Conservation (phyloP, 2,888 invertebrate species). For the Hydriomena furcata region DNA sequence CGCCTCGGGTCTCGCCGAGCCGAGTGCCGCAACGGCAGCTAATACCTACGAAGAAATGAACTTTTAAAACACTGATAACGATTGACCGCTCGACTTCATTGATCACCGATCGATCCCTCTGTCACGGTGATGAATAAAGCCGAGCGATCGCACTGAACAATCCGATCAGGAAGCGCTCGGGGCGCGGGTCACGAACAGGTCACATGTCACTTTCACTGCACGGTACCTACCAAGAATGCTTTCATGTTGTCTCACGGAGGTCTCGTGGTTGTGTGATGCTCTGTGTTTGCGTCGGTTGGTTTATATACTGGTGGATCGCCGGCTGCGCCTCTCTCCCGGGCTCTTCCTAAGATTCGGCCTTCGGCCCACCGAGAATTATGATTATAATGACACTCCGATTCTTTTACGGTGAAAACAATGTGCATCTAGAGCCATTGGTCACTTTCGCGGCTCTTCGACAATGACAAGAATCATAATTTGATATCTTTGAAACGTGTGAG, state of each 20-base stretch:
- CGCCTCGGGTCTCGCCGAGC: constrained; percentile 84
- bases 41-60: constrained; percentile 65
- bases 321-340: constrained; percentile 80
- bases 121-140: constrained; percentile 51
- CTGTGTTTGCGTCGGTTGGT: constrained; percentile 60
- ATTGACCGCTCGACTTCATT: constrained; percentile 45
- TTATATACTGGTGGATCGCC: constrained; percentile 71
- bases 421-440: constrained; percentile 60
- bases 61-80: constrained; percentile 44
- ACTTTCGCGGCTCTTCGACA: constrained; percentile 61
- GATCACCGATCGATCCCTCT: constrained; percentile 30
- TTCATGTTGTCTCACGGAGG: constrained; percentile 82
- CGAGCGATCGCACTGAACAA: constrained; percentile 62
- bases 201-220: constrained; percentile 80
- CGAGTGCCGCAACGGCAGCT: constrained; percentile 82
- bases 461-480: constrained; percentile 3
- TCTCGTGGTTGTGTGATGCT: constrained; percentile 80
- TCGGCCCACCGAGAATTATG: constrained; percentile 81
- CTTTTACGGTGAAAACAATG: constrained; percentile 80
- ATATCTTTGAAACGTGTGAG: constrained; percentile 12
- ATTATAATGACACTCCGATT: constrained; percentile 80
- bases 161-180: constrained; percentile 62
- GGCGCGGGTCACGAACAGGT: constrained; percentile 68
- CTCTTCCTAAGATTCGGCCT: constrained; percentile 82
- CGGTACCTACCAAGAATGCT: constrained; percentile 82